Evolutionary conservation across 2,113 vertebrate species (phyloP), one percentile per base, ranked within the genome.

Genomic region (Aspiorhynchus laticeps): DNA sequence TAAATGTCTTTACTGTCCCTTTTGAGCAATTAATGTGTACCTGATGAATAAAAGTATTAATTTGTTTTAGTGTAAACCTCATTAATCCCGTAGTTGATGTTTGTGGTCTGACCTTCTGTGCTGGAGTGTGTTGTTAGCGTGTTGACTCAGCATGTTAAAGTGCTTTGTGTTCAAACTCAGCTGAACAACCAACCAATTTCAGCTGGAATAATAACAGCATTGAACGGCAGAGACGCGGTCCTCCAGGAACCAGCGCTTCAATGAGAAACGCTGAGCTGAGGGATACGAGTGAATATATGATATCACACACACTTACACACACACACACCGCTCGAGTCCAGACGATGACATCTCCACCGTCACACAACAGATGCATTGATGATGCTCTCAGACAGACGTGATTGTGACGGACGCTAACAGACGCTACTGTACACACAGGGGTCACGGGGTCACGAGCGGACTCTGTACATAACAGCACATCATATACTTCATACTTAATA

Each of bases 131-230:
- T 77, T 11, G 9, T 33, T 11, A 12, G 46, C 2, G 33, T 36
- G 51, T 36, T 51, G 77, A 56, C 31, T 79, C 77, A 59, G 77
- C 77, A 6, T 53, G 48, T 79, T 79, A 5, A 24, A n/a, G 71
- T 41, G 71, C 36, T 74, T 73, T 41, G 36, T 74, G 71, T 14
- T 73, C 36, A 41, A 41, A 41, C 36, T 73, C 69, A 10, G 28
- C 15, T n/a, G 51, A 56, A 59, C 11, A 79, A 79, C 51, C 19
- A 79, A 6, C 28, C 31, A 79, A 79, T 79, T 79, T 24, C 77
- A 79, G 51, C 51, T 14, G 14, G 11, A 31, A 79, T 56, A 79
- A 79, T 59, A 59, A 59, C 19, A 59, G 6, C 76, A 28, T 19
- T 33, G 46, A 78, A 33, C 76, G 24, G 56, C 56, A 61, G 56